Evolutionary conservation across 2,888 invertebrate species (phyloP).

Genomic region (Choristoneura rosaceana): DNA sequence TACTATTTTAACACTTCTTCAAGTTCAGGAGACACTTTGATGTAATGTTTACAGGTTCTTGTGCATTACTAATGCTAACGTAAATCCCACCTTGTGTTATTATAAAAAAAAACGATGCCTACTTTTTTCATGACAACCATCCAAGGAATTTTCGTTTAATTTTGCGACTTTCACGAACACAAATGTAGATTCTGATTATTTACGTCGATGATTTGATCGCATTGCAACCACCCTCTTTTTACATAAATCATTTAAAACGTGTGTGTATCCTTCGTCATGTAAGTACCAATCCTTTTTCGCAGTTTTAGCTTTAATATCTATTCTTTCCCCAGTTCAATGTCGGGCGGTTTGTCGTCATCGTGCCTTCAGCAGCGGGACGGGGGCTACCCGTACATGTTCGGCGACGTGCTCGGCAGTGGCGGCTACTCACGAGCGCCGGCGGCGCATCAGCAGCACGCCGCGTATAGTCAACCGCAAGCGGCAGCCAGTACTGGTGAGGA

Average conservation of each 20-base stretch:
- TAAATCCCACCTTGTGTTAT: not conserved
- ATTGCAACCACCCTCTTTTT: too few relatives aligned
- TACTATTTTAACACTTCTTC: slow-evolving; percentile 11
- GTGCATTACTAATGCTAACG: not conserved
- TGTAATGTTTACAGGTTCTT: not conserved
- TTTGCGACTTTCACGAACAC: too few relatives aligned
- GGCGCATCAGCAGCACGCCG: slow-evolving; percentile 90
- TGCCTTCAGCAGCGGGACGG: slow-evolving; percentile 93
- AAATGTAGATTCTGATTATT: too few relatives aligned
- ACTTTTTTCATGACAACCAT: too few relatives aligned
- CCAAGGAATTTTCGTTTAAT: too few relatives aligned
- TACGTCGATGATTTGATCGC: too few relatives aligned
- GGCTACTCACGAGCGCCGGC: slow-evolving; percentile 89
- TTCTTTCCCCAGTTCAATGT: slow-evolving; percentile 90
- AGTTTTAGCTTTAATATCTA: not conserved
- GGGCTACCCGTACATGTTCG: slow-evolving; percentile 96
- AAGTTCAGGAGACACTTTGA: slow-evolving; percentile 6
- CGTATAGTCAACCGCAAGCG: slow-evolving; percentile 87
- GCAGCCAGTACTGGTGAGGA: slow-evolving; percentile 85
- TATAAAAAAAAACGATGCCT: not conserved
- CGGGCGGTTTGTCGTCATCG: slow-evolving; percentile 92
- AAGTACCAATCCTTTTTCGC: too few relatives aligned
- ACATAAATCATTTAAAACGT: too few relatives aligned
- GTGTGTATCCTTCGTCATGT: too few relatives aligned
- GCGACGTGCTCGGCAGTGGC: slow-evolving; percentile 92